These are phyloP conservation scores for Myotis daubentonii DNA, from an alignment of 2,797 vertebrate species.

Conservation along the genomic window DNA sequence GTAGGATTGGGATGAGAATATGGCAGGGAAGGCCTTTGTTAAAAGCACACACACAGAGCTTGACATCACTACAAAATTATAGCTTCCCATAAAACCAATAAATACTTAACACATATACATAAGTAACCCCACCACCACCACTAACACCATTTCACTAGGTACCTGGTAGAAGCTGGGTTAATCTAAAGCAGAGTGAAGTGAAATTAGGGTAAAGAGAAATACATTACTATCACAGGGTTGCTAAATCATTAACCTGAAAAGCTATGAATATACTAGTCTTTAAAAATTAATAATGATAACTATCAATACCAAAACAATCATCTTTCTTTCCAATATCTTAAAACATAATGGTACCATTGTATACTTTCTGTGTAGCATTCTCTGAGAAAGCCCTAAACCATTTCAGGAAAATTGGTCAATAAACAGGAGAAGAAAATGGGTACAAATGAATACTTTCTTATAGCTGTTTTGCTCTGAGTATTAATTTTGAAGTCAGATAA, in stretches of 20 bases:
- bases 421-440: not conserved
- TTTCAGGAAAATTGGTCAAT: not conserved
- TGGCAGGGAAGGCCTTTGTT: not conserved
- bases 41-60: not conserved
- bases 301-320: not conserved
- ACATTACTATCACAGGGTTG: not conserved
- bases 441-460: not conserved
- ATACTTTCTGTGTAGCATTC: not conserved
- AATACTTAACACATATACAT: not conserved
- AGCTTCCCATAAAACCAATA: not conserved
- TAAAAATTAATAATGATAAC: slow-evolving; percentile 35
- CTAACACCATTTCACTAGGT: not conserved
- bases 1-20: not conserved
- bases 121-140: not conserved
- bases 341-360: not conserved
- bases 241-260: not conserved
- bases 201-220: slow-evolving; percentile 1
- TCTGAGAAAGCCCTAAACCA: not conserved
- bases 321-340: slow-evolving; percentile 18
- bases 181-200: not conserved
- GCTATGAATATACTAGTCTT: not conserved
- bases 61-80: not conserved
- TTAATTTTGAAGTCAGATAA: not conserved
- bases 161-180: not conserved
- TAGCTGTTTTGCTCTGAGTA: not conserved